Base-by-base conservation (phyloP, 2,797 vertebrate genomes). In the Gila robusta region DNA sequence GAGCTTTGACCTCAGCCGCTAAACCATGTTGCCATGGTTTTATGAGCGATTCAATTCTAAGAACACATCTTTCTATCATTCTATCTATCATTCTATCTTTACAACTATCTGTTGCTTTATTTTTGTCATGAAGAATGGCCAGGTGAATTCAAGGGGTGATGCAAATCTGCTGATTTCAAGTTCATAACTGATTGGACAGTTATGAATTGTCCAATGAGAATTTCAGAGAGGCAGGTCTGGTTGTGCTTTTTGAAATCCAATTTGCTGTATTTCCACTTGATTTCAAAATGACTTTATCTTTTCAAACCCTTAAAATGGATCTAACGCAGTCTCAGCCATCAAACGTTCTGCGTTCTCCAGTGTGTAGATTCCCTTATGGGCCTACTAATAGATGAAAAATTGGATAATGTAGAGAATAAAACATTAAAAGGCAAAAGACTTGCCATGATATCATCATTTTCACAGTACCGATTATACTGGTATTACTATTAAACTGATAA, bases 11-110 rank as follows among this genome's bases (percentile, higher is more conserved):
- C 71, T 89, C 81, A 62, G 66, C 62, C 2, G 74, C 71, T 83
- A 80, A 67, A 80, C n/a, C 49, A 32, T 0, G 86, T 87, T 86
- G 83, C 87, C 80, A 88, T 88, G 89, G 89, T 74, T 87, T 26
- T 74, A 44, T 37, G 37, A 66, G 67, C 16, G 11, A 71, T 41
- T 74, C 47, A 26, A 26, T 74, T 66, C 5, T 76, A 16, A 70
- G 12, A 70, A 26, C 47, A 32, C 41, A 21, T 32, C 35, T 37
- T 37, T 37, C 4, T 37, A 37, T 37, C 35, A 37, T 37, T 37
- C 35, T 35, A 35, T 35, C 2, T 35, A 35, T 35, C 35, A 3
- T 35, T 35, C 35, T 37, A 37, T 37, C 35, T 37, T 37, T 37
- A 37, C 35, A 37, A 37, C 35, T 37, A 37, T 37, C 35, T 37